Base-by-base conservation (phyloP, 2,113 vertebrate species). In the Nicator chloris region DNA sequence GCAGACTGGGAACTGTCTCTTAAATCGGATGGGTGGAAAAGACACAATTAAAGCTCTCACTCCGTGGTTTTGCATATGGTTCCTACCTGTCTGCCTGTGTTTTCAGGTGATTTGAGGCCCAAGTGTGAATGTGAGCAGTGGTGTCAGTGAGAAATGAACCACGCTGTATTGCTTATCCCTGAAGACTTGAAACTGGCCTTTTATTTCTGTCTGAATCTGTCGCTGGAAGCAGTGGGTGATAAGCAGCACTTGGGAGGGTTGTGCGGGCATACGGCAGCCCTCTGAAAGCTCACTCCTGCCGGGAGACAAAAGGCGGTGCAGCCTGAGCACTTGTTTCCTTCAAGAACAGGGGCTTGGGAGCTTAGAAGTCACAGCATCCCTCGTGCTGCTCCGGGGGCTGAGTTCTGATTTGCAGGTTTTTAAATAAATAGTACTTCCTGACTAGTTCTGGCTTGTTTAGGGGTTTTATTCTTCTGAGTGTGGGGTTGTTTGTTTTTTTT, bases 321-420 rank as follows among this genome's bases (percentile, higher is more conserved):
- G 65, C 82, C 60, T 47, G 73, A 91, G 86, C 26, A 9, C 47
- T 89, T 2, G 2, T 79, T 93, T 89, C 8, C 2, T 39, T 77
- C 54, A 31, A 60, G 72, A 82, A 28, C 12, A 23, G 72, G 59
- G 53, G 56, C n/a, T 64, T 15, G 1, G 80, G 61, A 54, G 85
- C 84, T 95, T 54, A 61, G 86, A 95, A 96, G 92, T 92, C 92
- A 77, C 9, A 72, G 85, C 75, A 76, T 53, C 90, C 92, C 78
- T 90, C 49, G 72, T 87, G 92, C 83, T 65, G 87, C 86, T 88
- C 49, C 70, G 89, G 93, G 81, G 30, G 0, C 49, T 31, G 84
- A 69, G 75, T 63, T 72, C 50, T 24, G 28, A 76, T 71, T 89
- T 94, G 76, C 21, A 31, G 82, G n/a, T 49, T 82, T 92, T 50